Percentiles rank a stretch among this genome's conserved stretches.
Conservation (phyloP, 2,797 vertebrate species). For the Furcifer pardalis region DNA sequence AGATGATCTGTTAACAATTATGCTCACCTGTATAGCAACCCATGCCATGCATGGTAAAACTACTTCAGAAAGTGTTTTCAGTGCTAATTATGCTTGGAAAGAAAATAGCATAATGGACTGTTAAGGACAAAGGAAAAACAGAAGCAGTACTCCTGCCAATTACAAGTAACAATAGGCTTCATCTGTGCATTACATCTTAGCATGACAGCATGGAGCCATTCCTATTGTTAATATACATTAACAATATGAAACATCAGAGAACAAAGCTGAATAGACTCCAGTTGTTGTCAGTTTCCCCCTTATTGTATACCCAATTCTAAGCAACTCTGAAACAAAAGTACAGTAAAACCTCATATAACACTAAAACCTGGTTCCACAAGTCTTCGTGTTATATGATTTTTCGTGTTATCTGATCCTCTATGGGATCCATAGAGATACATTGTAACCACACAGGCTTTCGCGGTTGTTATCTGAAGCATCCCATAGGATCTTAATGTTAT, state of each 20-base stretch:
- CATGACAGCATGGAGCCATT: neutral
- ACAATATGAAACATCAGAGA: too few species aligned
- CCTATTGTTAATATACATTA: neutral
- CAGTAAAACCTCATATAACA: too few species aligned
- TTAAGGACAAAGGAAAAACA: neutral
- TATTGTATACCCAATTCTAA: too few species aligned
- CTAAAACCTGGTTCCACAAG: too few species aligned
- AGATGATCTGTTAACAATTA: neutral
- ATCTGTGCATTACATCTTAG: neutral
- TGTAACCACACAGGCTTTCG: too few species aligned
- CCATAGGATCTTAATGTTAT: too few species aligned
- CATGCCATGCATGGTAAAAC: neutral
- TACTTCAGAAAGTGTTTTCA: neutral
- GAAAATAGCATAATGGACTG: neutral
- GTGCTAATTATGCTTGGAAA: neutral
- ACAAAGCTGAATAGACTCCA: too few species aligned
- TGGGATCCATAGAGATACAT: too few species aligned
- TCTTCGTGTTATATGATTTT: too few species aligned
- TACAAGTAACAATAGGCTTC: neutral
- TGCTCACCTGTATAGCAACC: neutral
- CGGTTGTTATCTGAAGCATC: too few species aligned
- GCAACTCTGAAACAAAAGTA: neutral
- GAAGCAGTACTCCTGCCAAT: neutral
- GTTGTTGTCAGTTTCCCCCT: too few species aligned
- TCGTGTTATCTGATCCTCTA: too few species aligned